phyloP scores from a whole-genome alignment of 2,888 invertebrate species.

The Halocaridina rubra region DNA sequence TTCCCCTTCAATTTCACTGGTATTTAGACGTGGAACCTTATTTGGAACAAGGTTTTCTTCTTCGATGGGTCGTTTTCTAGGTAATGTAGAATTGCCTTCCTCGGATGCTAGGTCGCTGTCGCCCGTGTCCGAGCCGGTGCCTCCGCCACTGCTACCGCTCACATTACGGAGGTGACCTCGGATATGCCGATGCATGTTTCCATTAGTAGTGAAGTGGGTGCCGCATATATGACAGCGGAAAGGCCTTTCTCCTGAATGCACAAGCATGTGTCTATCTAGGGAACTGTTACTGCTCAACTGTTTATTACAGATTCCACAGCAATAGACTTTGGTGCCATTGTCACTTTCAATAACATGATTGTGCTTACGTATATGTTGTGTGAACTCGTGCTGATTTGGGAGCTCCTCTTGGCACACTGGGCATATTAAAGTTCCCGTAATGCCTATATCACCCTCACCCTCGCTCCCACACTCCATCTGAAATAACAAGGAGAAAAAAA shows the following conservation, averaged over 20 bases:
- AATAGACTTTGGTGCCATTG: slow-evolving; percentile 70
- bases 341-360: slow-evolving; percentile 72
- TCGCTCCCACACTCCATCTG: slow-evolving; percentile 49
- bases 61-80: slow-evolving; percentile 39
- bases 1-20: slow-evolving; percentile 26
- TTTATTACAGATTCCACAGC: slow-evolving; percentile 78
- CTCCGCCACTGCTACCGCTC: slow-evolving; percentile 65
- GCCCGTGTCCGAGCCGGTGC: slow-evolving; percentile 42
- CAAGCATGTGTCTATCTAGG: slow-evolving; percentile 82
- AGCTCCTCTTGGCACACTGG: slow-evolving; percentile 76
- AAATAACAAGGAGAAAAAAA: not conserved
- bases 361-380: slow-evolving; percentile 77
- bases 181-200: slow-evolving; percentile 87
- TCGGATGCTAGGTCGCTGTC: slow-evolving; percentile 59
- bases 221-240: slow-evolving; percentile 83
- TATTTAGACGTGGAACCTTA: slow-evolving; percentile 44
- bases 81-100: slow-evolving; percentile 46
- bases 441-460: slow-evolving; percentile 37
- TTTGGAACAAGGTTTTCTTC: slow-evolving; percentile 36
- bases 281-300: slow-evolving; percentile 81
- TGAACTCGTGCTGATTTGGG: slow-evolving; percentile 77
- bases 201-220: slow-evolving; percentile 85
- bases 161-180: slow-evolving; percentile 75
- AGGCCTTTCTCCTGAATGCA: slow-evolving; percentile 84
- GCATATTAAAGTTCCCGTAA: slow-evolving; percentile 71